These are phyloP conservation scores for Eledone cirrhosa DNA, from an alignment of 2,888 invertebrate species.

Conservation along the genomic window DNA sequence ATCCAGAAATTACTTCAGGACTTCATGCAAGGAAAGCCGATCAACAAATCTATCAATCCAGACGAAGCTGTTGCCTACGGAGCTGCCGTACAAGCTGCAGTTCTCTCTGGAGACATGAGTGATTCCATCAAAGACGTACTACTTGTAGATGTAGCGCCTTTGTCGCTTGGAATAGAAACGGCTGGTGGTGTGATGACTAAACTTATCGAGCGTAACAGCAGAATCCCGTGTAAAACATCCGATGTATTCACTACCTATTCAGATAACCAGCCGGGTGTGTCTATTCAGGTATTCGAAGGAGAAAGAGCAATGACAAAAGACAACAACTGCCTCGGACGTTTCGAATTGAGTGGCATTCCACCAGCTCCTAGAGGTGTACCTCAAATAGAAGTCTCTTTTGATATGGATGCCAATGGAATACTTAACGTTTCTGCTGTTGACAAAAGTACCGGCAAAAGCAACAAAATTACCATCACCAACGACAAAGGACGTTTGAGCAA, in stretches of 20 bases:
- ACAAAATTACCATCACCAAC: constrained; percentile 86
- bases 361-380: constrained; percentile 63
- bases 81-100: constrained; percentile 63
- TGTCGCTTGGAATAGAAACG: constrained; percentile 72
- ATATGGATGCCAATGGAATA: constrained; percentile 80
- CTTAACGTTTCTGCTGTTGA: constrained; percentile 71
- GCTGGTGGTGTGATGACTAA: constrained; percentile 62
- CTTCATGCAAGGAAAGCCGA: constrained; percentile 77
- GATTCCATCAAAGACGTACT: constrained; percentile 83
- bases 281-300: constrained; percentile 80
- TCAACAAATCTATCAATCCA: constrained; percentile 96
- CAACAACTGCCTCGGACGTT: constrained; percentile 74
- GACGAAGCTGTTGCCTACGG: constrained; percentile 93
- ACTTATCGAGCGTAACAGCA: constrained; percentile 54
- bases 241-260: constrained; percentile 83
- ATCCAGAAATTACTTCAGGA: constrained; percentile 90
- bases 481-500: constrained; percentile 86
- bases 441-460: constrained; percentile 80
- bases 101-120: constrained; percentile 78
- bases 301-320: constrained; percentile 96
- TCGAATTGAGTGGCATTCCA: constrained; percentile 60
- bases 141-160: constrained; percentile 74
- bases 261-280: constrained; percentile 77
- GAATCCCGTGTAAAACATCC: constrained; percentile 60
- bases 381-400: constrained; percentile 76